phyloP scores from a whole-genome alignment of 2,797 vertebrate species.

The Chrosomus eos region DNA sequence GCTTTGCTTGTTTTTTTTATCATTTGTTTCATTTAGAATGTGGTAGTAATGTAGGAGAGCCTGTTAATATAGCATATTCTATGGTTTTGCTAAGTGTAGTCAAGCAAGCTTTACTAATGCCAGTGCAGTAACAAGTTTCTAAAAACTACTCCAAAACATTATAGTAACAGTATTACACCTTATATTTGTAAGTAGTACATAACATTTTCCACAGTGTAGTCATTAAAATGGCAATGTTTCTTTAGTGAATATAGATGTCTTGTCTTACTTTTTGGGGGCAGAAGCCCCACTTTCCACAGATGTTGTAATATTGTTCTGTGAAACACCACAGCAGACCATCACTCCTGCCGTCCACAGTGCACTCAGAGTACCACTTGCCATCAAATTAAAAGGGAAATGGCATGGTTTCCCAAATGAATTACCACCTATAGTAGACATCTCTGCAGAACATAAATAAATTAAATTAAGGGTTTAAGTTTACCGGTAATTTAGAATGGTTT shows the following conservation, averaged over 20 bases:
- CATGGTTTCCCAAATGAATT: constrained; percentile 87
- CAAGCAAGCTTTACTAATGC: no score
- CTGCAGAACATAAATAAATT: constrained; percentile 66
- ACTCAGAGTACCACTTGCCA: constrained; percentile 88
- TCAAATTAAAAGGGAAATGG: constrained; percentile 90
- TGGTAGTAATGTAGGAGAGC: no score
- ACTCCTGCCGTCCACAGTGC: constrained; percentile 82
- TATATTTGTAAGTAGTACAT: no score
- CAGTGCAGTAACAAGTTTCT: no score
- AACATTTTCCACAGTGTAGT: neutral
- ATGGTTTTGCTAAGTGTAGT: no score
- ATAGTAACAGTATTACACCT: no score
- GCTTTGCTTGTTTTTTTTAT: no score
- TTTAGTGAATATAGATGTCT: neutral
- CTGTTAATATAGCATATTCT: no score
- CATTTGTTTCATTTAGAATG: no score
- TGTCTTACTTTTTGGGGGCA: constrained; percentile 78
- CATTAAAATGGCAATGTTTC: neutral
- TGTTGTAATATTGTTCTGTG: constrained; percentile 81
- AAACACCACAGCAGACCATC: constrained; percentile 89
- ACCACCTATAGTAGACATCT: constrained; percentile 85
- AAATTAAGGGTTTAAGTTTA: neutral
- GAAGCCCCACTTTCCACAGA: constrained; percentile 84
- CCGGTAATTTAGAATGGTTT: neutral
- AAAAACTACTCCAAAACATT: no score